Evolutionary conservation across 2,113 vertebrate genomes (phyloP), one percentile per base, ranked within the genome.

Genomic region (Triplophysa siluroides): DNA sequence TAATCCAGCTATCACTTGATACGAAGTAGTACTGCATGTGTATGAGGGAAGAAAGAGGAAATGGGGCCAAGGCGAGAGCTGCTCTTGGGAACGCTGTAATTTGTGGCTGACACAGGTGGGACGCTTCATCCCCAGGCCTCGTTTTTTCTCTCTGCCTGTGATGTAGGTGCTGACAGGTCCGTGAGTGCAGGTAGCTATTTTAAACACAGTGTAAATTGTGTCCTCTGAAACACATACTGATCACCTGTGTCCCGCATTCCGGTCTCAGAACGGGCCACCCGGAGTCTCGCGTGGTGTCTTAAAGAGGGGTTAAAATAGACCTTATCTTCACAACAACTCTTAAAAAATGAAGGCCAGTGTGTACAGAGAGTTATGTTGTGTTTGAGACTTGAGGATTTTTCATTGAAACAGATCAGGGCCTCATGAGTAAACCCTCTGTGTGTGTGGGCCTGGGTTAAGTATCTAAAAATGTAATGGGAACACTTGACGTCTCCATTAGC

Each of bases 11-110:
- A 66, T 85, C 90, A 75, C 45, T 50, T 29, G 72, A 19, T 79
- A 61, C 83, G 33, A 78, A 54, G 74, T 83, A 80, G 83, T 73
- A 26, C 83, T 78, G 83, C 84, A 78, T 79, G 82, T 86, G 81
- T 87, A 62, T 78, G 83, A 84, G 85, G 64, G 88, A 86, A 87
- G 81, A 71, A 80, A 88, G 85, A 87, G 85, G 87, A 77, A 90
- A 87, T 85, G 74, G 18, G 61, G 78, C 81, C 86, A 89, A 84
- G 87, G 84, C 82, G 81, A 81, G 85, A 88, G 85, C 81, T 54
- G 84, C 80, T 89, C 89, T 85, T 88, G 73, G 18, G 88, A 87
- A 86, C 82, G 83, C 81, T 85, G 85, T 85, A 85, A 90, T 88
- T 87, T 83, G 83, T 78, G 78, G 80, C 66, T 80, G 84, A 83